Base-by-base conservation (phyloP, 2,113 vertebrate genomes). In the Pterocles burchelli region DNA sequence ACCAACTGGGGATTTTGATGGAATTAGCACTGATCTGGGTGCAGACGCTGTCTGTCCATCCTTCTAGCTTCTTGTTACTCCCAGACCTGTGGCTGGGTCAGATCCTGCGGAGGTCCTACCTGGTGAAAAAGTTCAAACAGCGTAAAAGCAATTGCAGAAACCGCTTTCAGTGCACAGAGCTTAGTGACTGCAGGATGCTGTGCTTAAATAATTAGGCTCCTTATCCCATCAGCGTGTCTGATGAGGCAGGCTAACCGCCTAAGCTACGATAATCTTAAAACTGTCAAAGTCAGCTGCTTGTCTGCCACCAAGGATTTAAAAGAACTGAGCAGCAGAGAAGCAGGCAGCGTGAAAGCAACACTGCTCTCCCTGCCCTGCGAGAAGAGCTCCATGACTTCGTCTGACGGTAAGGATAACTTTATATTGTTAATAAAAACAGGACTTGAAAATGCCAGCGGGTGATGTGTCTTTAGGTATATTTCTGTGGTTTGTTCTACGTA, bases 181-280 rank as follows among this genome's bases (percentile, higher is more conserved):
- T 87, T 57, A 52, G 76, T 81, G 90, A 72, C 65, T 9, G 3
- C 59, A 86, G 48, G 26, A 34, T 93, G 33, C 83, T 92, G 52
- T 52, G 55, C 70, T 70, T 88, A 88, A 84, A 38, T 57, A 52
- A 19, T 85, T 96, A 85, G 94, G 87, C 93, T 93, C 73, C 83
- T 97, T 96, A 97, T 93, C 88, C 91, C 46, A 3, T 96, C 89
- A 73, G 90, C 70, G 10, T 36, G 57, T 88, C 92, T 83, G 83
- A 61, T 46, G 73, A 74, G 84, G n/a, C 48, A 61, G 57, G 31
- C 87, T 48, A 75, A 3, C 34, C 0, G 1, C 72, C 78, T 96
- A 97, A 97, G 90, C 84, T 70, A 7, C 4, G 29, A 33, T 97
- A 89, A 97, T 95, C 75, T 75, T 68, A 63, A 84, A 89, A 54